Evolutionary conservation across 2,797 vertebrate genomes (phyloP).

Genomic region (Oreonectes daqikongensis): DNA sequence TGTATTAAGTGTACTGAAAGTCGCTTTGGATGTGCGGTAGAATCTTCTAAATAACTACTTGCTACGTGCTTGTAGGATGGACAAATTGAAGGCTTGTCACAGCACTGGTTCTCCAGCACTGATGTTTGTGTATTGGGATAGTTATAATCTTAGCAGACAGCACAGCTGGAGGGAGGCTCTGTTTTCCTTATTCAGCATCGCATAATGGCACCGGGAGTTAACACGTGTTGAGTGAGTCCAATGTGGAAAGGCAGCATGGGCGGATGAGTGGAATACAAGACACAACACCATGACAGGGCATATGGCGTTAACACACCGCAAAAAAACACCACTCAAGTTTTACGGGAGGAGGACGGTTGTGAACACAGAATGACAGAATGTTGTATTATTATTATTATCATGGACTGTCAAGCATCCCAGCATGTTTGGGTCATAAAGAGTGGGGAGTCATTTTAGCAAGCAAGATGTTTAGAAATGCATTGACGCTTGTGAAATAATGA

Average conservation of each 20-base stretch:
- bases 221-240: slow-evolving; percentile 28
- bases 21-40: not conserved
- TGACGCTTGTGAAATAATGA: not conserved
- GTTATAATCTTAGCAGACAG: slow-evolving; percentile 13
- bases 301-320: slow-evolving; percentile 47
- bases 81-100: slow-evolving; percentile 39
- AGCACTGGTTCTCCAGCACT: slow-evolving; percentile 22
- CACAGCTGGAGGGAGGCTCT: slow-evolving; percentile 35
- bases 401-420: not conserved
- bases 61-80: not conserved
- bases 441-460: slow-evolving; percentile 15
- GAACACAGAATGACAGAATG: not conserved
- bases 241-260: slow-evolving; percentile 14
- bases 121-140: slow-evolving; percentile 28
- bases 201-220: slow-evolving; percentile 31
- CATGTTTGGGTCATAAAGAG: not conserved
- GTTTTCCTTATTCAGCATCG: slow-evolving; percentile 29
- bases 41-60: slow-evolving; percentile 22
- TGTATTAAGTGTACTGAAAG: slow-evolving; percentile 13
- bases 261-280: slow-evolving; percentile 35
- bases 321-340: slow-evolving; percentile 23
- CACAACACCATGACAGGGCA: slow-evolving; percentile 31
- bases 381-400: not conserved
- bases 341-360: not conserved
- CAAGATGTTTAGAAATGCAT: slow-evolving; percentile 2